phyloP scores from a whole-genome alignment of 2,888 invertebrate species.

The Ichneumoninae sp. region DNA sequence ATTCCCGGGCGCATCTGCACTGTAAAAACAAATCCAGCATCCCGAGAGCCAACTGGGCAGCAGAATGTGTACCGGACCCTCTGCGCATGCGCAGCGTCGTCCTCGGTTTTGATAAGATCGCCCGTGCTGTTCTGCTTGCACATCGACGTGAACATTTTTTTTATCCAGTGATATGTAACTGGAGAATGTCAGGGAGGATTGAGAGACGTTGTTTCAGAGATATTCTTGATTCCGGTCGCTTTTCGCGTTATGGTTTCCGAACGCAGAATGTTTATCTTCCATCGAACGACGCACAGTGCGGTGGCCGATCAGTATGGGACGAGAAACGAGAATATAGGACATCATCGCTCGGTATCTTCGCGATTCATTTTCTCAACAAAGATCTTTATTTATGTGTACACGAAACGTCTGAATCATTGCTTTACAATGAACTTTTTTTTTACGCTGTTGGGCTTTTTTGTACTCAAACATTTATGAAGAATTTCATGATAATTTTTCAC shows the following conservation, averaged over 20 bases:
- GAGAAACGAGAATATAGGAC: too few species aligned
- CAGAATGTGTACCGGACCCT: slow-evolving; percentile 46
- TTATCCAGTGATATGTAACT: background rate
- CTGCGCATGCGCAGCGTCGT: slow-evolving; percentile 35
- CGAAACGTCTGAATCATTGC: too few species aligned
- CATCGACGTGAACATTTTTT: slow-evolving; percentile 10
- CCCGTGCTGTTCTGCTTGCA: slow-evolving; percentile 17
- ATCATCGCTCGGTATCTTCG: too few species aligned
- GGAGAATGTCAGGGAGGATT: background rate
- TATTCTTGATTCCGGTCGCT: background rate
- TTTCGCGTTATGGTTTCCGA: background rate
- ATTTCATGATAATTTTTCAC: too few species aligned
- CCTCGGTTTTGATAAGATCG: slow-evolving; percentile 59
- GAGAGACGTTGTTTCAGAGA: slow-evolving; percentile 30
- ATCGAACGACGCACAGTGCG: background rate
- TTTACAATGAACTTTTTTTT: too few species aligned
- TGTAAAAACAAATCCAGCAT: slow-evolving; percentile 61
- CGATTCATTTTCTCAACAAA: too few species aligned
- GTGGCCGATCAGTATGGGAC: background rate
- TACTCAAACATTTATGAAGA: too few species aligned
- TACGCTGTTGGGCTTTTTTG: too few species aligned
- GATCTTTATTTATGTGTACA: too few species aligned
- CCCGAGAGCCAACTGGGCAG: slow-evolving; percentile 37
- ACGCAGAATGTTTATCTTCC: background rate
- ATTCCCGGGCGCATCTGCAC: slow-evolving; percentile 59